phyloP scores from a whole-genome alignment of 2,888 invertebrate genomes.

The Brassicogethes aeneus region DNA sequence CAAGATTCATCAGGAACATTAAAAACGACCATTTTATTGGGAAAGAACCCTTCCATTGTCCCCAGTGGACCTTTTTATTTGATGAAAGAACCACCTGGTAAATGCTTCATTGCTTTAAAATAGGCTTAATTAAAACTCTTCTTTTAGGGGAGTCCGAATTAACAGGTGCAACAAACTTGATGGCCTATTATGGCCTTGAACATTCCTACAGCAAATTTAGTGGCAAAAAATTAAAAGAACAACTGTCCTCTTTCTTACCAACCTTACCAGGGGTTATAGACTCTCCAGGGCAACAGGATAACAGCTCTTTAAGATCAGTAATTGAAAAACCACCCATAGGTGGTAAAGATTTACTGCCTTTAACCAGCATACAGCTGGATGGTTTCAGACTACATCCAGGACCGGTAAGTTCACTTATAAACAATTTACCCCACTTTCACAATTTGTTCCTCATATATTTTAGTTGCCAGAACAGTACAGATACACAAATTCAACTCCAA shows the following conservation, averaged over 20 bases:
- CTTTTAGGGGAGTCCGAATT: constrained; percentile 77
- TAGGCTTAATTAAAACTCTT: constrained; percentile 4
- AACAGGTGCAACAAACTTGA: constrained; percentile 94
- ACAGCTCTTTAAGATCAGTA: constrained; percentile 83
- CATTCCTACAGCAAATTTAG: constrained; percentile 97
- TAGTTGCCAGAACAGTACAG: constrained; percentile 91
- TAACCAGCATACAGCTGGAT: constrained; percentile 80
- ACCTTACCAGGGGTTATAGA: constrained; percentile 93
- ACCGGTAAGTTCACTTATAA: constrained; percentile 46
- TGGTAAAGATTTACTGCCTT: constrained; percentile 79
- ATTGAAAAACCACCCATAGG: constrained; percentile 93
- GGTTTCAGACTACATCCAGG: constrained; percentile 94
- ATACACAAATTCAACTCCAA: constrained; percentile 83
- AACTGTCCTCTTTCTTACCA: constrained; percentile 89
- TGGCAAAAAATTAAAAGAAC: constrained; percentile 92
- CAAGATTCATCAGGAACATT: constrained; percentile 96
- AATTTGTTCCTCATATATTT: constrained; percentile 23
- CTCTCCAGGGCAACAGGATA: constrained; percentile 78
- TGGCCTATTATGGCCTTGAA: constrained; percentile 93
- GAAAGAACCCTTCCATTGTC: constrained; percentile 94
- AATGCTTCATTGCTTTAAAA: constrained; percentile 3
- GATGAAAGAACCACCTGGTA: constrained; percentile 92
- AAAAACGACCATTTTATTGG: constrained; percentile 94
- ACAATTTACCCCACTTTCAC: no score
- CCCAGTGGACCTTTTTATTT: constrained; percentile 97